phyloP scores from a whole-genome alignment of 2,888 invertebrate genomes.

The Dynastes tityus region DNA sequence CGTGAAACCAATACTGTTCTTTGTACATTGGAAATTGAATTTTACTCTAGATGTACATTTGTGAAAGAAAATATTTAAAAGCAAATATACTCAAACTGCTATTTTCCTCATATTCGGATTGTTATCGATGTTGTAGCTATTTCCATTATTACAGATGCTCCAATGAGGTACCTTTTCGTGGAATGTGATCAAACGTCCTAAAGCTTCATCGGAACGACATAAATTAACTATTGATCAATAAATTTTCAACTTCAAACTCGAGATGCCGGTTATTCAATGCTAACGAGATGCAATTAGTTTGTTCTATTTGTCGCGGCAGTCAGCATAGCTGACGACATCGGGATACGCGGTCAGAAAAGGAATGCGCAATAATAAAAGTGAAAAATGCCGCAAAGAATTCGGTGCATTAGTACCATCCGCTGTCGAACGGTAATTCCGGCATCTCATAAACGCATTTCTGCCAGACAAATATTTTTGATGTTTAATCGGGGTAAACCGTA shows the following conservation, averaged over 20 bases:
- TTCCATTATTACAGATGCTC: background rate
- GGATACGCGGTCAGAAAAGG: slow-evolving; percentile 5
- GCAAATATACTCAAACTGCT: too few species aligned
- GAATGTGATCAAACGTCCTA: background rate
- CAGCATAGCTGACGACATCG: background rate
- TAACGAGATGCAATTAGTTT: slow-evolving; percentile 8
- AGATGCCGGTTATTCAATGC: background rate
- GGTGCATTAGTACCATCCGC: background rate
- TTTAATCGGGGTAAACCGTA: slow-evolving; percentile 3
- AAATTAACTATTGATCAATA: background rate
- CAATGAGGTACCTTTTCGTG: background rate
- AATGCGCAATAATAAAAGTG: slow-evolving; percentile 26
- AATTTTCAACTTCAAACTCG: slow-evolving; percentile 6
- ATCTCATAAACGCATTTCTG: slow-evolving; percentile 21
- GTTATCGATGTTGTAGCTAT: background rate
- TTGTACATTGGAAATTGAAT: too few species aligned
- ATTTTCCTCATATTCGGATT: background rate
- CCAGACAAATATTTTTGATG: slow-evolving; percentile 16
- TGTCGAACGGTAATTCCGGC: slow-evolving; percentile 16
- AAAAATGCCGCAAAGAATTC: slow-evolving; percentile 30
- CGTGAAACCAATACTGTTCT: too few species aligned
- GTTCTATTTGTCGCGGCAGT: slow-evolving; percentile 7
- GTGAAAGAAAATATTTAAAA: too few species aligned
- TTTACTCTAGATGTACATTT: too few species aligned
- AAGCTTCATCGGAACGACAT: background rate